Conservation (phyloP, 2,888 invertebrate genomes). For the Chrysopilus asiliformis region DNA sequence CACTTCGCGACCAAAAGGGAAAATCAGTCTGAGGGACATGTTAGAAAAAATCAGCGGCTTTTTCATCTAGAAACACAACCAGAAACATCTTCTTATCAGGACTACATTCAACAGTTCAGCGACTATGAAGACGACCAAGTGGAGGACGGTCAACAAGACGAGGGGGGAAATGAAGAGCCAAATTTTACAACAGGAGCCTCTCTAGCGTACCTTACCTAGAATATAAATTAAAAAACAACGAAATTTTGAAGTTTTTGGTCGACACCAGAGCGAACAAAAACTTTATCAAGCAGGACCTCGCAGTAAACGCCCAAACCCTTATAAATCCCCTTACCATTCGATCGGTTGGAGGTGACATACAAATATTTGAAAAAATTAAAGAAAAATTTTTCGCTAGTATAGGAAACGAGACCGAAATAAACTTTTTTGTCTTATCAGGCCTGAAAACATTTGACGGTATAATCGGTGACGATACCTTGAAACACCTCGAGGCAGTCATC, state of each 20-base stretch:
- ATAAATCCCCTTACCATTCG: slow-evolving; percentile 4
- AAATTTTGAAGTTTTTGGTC: slow-evolving; percentile 7
- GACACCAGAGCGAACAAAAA: slow-evolving; percentile 9
- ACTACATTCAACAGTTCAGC: neutral
- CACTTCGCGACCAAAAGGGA: neutral
- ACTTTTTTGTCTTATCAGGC: slow-evolving; percentile 11
- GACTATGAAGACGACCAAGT: neutral
- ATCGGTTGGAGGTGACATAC: slow-evolving; percentile 5
- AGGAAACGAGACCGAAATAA: slow-evolving; percentile 4
- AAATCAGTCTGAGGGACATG: neutral
- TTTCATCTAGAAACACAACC: neutral
- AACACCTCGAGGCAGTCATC: slow-evolving; percentile 7
- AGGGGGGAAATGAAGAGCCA: neutral
- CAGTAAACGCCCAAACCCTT: neutral
- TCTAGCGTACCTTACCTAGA: slow-evolving; percentile 6
- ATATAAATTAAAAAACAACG: neutral
- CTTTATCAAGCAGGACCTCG: slow-evolving; percentile 3
- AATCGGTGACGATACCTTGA: slow-evolving; percentile 9
- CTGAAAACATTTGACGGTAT: slow-evolving; percentile 9
- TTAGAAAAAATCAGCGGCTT: neutral
- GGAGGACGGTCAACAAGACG: no score
- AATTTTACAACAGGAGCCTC: slow-evolving; percentile 5
- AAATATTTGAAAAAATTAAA: slow-evolving; percentile 5
- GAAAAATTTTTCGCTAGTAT: slow-evolving; percentile 8
- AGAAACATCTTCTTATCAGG: neutral